Conservation (phyloP, 2,888 invertebrate species). For the Fragum sueziense region DNA sequence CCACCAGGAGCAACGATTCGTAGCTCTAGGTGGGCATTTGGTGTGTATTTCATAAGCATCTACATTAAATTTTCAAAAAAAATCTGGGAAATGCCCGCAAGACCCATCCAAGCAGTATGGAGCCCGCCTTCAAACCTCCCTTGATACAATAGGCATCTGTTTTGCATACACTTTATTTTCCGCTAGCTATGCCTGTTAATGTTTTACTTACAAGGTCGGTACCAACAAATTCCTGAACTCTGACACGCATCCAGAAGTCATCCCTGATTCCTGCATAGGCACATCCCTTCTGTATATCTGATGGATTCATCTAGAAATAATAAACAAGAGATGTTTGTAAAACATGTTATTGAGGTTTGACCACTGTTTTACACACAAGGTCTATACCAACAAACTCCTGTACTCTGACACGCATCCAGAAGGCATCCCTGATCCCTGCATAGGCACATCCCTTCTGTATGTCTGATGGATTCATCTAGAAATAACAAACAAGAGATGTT, state of each 20-base stretch:
- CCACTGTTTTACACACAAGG: slow-evolving; percentile 64
- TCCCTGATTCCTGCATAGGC: slow-evolving; percentile 63
- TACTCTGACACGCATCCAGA: slow-evolving; percentile 67
- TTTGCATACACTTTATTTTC: no score
- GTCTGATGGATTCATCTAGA: slow-evolving; percentile 29
- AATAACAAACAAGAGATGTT: no score
- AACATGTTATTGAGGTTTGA: no score
- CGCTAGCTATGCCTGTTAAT: no score
- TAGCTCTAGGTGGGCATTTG: no score
- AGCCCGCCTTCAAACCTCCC: no score
- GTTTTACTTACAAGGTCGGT: slow-evolving; percentile 61
- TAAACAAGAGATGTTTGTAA: slow-evolving; percentile 1
- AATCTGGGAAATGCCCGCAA: no score
- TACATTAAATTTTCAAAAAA: no score
- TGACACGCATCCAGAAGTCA: slow-evolving; percentile 65
- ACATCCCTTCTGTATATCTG: slow-evolving; percentile 49
- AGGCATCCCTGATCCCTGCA: slow-evolving; percentile 58
- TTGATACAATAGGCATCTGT: no score
- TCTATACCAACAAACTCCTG: slow-evolving; percentile 53
- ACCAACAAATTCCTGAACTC: slow-evolving; percentile 57
- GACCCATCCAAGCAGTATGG: no score
- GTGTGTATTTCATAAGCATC: no score
- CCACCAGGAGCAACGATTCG: no score
- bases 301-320: slow-evolving; percentile 39
- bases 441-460: slow-evolving; percentile 59